A percentile compares a stretch with the other conserved stretches of the same genome.
phyloP scores from a whole-genome alignment of 2,888 invertebrate species.

The Caenorhabditis panamensis region DNA sequence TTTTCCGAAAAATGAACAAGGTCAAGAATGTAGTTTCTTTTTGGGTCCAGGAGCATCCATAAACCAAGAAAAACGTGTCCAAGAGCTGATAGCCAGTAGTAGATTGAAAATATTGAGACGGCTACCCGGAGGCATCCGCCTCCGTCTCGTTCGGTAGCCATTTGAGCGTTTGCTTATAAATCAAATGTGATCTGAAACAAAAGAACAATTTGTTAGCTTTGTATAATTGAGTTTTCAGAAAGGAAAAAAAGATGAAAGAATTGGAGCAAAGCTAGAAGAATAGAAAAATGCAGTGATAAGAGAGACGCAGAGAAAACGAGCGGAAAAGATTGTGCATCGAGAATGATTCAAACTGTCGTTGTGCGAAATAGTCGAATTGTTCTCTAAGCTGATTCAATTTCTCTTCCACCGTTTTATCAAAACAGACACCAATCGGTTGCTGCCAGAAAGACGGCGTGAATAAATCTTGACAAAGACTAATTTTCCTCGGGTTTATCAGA shows the following conservation, averaged over 20 bases:
- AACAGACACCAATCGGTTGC: background rate
- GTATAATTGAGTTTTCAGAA: background rate
- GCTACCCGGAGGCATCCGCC: slow-evolving; percentile 55
- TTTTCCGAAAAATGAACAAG: slow-evolving; percentile 80
- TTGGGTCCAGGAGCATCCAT: slow-evolving; percentile 81
- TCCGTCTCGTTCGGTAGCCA: slow-evolving; percentile 58
- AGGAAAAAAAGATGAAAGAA: background rate
- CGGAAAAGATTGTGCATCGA: background rate
- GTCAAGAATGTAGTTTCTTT: slow-evolving; percentile 77
- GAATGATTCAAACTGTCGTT: background rate
- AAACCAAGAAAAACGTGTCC: slow-evolving; percentile 76
- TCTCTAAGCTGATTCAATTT: background rate
- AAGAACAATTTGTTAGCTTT: no score
- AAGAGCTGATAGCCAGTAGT: slow-evolving; percentile 69
- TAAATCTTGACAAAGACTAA: slow-evolving; percentile 8
- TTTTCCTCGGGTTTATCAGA: slow-evolving; percentile 24
- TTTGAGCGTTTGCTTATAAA: slow-evolving; percentile 1
- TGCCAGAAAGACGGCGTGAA: background rate
- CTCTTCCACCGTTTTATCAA: no score
- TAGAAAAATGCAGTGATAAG: background rate
- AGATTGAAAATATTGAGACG: slow-evolving; percentile 52
- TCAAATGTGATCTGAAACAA: background rate
- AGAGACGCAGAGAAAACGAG: background rate
- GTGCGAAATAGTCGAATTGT: background rate
- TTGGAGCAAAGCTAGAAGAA: background rate